Evolutionary conservation across 2,113 vertebrate species (phyloP), one percentile per base, ranked within the genome.

Genomic region (Lasiurus cinereus): DNA sequence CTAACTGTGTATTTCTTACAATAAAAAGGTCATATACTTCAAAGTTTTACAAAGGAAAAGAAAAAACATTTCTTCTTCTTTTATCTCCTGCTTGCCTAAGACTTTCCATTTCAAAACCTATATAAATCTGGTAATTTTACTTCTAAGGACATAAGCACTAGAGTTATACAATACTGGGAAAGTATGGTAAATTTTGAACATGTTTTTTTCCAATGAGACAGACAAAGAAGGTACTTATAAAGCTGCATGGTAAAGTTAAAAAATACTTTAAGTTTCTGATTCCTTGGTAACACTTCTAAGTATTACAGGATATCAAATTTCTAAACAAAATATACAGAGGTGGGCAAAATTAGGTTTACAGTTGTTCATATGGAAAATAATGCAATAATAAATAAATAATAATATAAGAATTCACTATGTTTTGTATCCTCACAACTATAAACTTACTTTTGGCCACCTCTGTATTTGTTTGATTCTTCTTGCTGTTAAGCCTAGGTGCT

Each of bases 401-500:
- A 31, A 64, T 64, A 64, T 6, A 64, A 64, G 27, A 64, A 64
- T 14, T 14, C 29, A 14, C 27, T 64, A 27, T 31, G 62, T 29
- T 64, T 64, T 64, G 62, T 64, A 12, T 64, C 12, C 62, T 64
- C 62, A 69, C 27, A 48, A 29, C 72, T 74, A 7, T 74, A 76
- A 76, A 31, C 27, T 46, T 48, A 76, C 43, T 76, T 76, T 76
- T 76, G 73, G 27, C 14, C 43, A 48, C 14, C 43, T 29, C 73
- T 18, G 27, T 18, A 95, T 88, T 83, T 82, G 10, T 88, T 95
- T 88, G 59, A 84, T 62, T 66, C 54, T 84, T 86, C 10, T 90
- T 92, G 46, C 11, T 95, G 39, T 82, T 85, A 96, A 93, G 64
- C 54, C 93, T 73, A 72, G 67, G n/a, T 93, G 50, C 86, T 82